A percentile compares a stretch with the other conserved stretches of the same genome.
Evolutionary conservation across 2,113 vertebrate species (phyloP).

Genomic region (Zosterops lateralis): DNA sequence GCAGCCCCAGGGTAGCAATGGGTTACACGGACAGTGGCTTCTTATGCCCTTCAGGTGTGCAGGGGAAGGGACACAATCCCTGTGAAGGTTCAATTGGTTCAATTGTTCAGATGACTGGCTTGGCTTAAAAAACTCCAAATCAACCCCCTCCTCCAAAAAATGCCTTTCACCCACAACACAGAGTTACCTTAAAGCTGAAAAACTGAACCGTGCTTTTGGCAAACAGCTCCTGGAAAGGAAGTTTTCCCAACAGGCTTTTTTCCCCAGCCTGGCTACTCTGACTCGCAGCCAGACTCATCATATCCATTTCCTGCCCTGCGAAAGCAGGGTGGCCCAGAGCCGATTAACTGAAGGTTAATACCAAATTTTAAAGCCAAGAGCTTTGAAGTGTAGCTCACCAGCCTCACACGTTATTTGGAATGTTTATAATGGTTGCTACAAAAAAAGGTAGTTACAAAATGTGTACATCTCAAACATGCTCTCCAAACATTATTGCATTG

Average conservation of each 20-base stretch:
- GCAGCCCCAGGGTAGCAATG: not conserved
- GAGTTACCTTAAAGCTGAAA: slow-evolving; percentile 58
- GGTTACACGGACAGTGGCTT: slow-evolving; percentile 27
- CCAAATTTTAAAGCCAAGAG: slow-evolving; percentile 6
- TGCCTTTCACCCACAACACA: not conserved
- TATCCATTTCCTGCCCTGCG: not conserved
- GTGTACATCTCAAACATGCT: slow-evolving; percentile 66
- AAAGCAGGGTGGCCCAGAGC: not conserved
- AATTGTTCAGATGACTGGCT: not conserved
- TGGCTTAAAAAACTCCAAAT: not conserved
- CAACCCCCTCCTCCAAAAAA: too few species aligned
- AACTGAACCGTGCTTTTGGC: slow-evolving; percentile 23
- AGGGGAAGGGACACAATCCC: not conserved
- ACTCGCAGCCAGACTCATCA: not conserved
- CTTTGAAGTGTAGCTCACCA: slow-evolving; percentile 16
- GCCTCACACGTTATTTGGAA: slow-evolving; percentile 34
- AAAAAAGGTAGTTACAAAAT: slow-evolving; percentile 66
- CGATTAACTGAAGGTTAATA: not conserved
- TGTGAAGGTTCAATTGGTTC: not conserved
- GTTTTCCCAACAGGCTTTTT: not conserved
- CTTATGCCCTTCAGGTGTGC: not conserved
- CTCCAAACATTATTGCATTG: slow-evolving; percentile 64
- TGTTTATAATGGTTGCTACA: slow-evolving; percentile 58
- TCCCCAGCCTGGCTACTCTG: not conserved
- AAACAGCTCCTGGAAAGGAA: slow-evolving; percentile 22